Evolutionary conservation across 2,888 invertebrate species (phyloP).

Genomic region (Apamea epomidion): DNA sequence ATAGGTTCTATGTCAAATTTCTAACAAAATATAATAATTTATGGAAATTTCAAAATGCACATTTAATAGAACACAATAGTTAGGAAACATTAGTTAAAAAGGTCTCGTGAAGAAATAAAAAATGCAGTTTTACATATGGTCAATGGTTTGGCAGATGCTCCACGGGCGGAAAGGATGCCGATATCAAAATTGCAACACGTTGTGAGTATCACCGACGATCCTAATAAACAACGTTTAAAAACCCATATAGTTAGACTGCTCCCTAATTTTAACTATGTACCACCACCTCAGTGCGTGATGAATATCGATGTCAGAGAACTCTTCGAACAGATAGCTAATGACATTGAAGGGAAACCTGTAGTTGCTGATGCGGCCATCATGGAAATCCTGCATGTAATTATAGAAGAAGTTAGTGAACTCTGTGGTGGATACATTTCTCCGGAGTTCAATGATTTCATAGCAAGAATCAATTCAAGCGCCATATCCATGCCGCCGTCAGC

Average conservation of each 20-base stretch:
- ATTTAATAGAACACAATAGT: too few relatives aligned
- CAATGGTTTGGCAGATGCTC: not conserved
- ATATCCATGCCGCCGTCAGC: conserved; percentile 18
- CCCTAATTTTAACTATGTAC: conserved; percentile 8
- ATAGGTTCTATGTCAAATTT: too few relatives aligned
- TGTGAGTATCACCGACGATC: not conserved
- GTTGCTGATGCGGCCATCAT: conserved; percentile 6
- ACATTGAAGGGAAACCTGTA: conserved; percentile 27
- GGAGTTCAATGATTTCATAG: conserved; percentile 5
- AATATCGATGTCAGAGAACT: conserved; percentile 14
- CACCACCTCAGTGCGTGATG: not conserved
- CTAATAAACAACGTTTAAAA: not conserved
- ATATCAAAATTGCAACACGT: not conserved
- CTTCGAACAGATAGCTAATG: conserved; percentile 26
- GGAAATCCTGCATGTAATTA: conserved; percentile 9
- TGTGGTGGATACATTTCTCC: not conserved
- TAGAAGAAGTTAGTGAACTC: not conserved
- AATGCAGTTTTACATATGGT: conserved; percentile 9
- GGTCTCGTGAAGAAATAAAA: conserved; percentile 19
- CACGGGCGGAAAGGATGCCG: not conserved
- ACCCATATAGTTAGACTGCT: not conserved
- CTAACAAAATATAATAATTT: too few relatives aligned
- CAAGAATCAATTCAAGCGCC: conserved; percentile 2
- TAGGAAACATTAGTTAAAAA: too few relatives aligned
- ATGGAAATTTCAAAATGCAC: too few relatives aligned